Evolutionary conservation across 2,888 invertebrate species (phyloP), one percentile per base, ranked within the genome.

Genomic region (Toxonevra muliebris): DNA sequence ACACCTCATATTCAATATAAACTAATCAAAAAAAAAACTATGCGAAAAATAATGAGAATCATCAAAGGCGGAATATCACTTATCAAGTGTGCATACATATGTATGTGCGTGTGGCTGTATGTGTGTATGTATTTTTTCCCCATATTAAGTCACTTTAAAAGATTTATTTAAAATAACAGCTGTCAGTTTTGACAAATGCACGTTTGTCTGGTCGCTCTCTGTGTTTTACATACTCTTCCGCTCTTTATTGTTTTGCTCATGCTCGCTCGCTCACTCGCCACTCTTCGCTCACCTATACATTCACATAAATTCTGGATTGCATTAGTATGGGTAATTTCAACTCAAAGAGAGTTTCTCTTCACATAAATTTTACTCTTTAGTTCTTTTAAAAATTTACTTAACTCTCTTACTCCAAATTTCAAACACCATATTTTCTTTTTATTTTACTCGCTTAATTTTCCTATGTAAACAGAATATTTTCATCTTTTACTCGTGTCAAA

Each of bases 161-260:
- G 17, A 62, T 59, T 58, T 62, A 69, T 61, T 59, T 43, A 40
- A 57, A 65, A 65, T 59, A 62, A 62, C 65, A 69, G 65, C 69
- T 69, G 69, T 69, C 62, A 59, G 40, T 65, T 65, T 57, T 62
- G 58, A 62, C 61, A 61, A 65, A 52, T 41, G 52, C 19, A 53
- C 52, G 12, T 40, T n/a, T 4, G 7, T 7, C 7, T 30, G 11
- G 41, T 19, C 54, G 19, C 53, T 59, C 45, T 30, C 43, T 30
- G 19, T 20, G 12, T 17, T n/a, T 17, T 8, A 17, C 8, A 5
- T 41, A 11, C 43, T 59, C 58, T 43, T 20, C 12, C 12, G 40
- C 30, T 5, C 15, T 30, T 57, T 57, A 13, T 11, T 40, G 13
- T 9, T n/a, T 19, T 53, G 17, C 41, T 15, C 41, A 50, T 41